Evolutionary conservation across 2,113 vertebrate species (phyloP).

Genomic region (Phrynosoma platyrhinos): DNA sequence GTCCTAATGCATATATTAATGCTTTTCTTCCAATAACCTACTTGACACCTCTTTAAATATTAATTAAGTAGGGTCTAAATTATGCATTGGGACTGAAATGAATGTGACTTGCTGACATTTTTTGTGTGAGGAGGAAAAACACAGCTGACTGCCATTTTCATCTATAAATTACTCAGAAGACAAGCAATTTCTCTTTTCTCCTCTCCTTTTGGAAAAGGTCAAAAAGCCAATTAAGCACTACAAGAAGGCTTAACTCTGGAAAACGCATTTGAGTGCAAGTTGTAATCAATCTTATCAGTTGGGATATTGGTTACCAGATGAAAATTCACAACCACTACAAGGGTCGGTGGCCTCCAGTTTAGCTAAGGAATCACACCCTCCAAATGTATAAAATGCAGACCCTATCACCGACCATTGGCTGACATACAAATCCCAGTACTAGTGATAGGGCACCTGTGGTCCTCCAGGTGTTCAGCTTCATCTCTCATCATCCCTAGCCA

Average conservation of each 20-base stretch:
- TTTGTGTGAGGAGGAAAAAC: not conserved
- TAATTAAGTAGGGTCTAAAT: conserved; percentile 38
- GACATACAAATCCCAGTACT: too few relatives aligned
- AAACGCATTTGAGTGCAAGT: not conserved
- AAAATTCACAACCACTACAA: not conserved
- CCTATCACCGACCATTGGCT: too few relatives aligned
- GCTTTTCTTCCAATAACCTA: conserved; percentile 22
- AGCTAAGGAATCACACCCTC: not conserved
- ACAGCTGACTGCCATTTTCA: conserved; percentile 10
- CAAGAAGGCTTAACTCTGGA: not conserved
- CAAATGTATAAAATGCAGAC: too few relatives aligned
- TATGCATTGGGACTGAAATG: conserved; percentile 29
- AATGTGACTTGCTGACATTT: conserved; percentile 3
- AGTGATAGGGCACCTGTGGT: too few relatives aligned
- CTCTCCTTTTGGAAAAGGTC: not conserved
- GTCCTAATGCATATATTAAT: conserved; percentile 24
- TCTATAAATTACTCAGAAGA: not conserved
- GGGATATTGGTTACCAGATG: not conserved
- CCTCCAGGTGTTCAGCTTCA: not conserved
- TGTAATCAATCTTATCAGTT: not conserved
- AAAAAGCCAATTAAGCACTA: conserved; percentile 6
- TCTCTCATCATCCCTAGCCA: not conserved
- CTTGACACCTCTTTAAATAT: conserved; percentile 28
- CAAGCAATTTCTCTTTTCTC: not conserved
- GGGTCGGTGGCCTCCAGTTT: not conserved